phyloP scores from a whole-genome alignment of 2,797 vertebrate genomes.

The Eulemur rubriventer region DNA sequence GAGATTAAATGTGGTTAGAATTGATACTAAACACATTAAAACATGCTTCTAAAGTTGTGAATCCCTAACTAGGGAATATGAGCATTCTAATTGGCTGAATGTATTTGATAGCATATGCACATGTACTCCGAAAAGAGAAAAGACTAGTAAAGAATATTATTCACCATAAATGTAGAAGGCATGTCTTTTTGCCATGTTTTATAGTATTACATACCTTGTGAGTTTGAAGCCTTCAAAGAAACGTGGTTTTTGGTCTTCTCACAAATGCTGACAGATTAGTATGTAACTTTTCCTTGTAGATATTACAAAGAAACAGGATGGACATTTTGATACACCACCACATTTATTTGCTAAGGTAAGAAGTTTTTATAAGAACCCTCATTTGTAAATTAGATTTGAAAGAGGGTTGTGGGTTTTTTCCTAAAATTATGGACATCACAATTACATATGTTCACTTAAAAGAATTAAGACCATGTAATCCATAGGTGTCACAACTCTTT shows the following conservation, averaged over 20 bases:
- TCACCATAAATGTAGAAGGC: conserved; percentile 59
- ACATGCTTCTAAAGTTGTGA: background rate
- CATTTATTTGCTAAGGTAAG: conserved; percentile 96
- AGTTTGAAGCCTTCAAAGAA: conserved; percentile 72
- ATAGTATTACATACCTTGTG: conserved; percentile 61
- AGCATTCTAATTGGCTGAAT: conserved; percentile 16
- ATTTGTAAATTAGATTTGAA: conserved; percentile 65
- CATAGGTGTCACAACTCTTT: conserved; percentile 49
- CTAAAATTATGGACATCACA: conserved; percentile 68
- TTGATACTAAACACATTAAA: conserved; percentile 47
- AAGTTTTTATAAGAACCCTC: conserved; percentile 69
- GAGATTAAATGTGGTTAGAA: conserved; percentile 35
- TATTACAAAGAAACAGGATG: conserved; percentile 95
- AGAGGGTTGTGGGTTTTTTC: conserved; percentile 73
- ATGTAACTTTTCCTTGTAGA: conserved; percentile 86
- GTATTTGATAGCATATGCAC: background rate
- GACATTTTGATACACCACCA: conserved; percentile 93
- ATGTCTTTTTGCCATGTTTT: conserved; percentile 63
- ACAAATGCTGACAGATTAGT: conserved; percentile 71
- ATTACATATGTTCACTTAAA: conserved; percentile 63
- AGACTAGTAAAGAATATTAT: conserved; percentile 35
- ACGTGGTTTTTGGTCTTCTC: conserved; percentile 62
- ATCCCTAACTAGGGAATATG: background rate
- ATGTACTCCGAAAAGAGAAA: conserved; percentile 15
- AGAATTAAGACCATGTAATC: conserved; percentile 65